Evolutionary conservation across 2,113 vertebrate species (phyloP), one percentile per base, ranked within the genome.

Genomic region (Tretioscincus oriximinensis): DNA sequence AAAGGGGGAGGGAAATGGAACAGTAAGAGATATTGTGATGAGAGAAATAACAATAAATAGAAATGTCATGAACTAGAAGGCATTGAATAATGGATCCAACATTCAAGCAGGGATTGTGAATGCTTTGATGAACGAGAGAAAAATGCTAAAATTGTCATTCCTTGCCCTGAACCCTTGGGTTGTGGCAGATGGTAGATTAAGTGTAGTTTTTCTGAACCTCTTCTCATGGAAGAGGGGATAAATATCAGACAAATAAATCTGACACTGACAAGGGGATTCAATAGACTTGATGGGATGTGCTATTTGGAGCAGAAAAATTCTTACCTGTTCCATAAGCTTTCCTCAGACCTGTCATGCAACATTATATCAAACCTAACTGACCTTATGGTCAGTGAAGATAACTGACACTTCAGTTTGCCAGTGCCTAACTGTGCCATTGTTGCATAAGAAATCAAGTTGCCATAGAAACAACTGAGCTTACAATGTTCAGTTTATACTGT

Each of bases 281-380:
- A 14, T 35, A n/a, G 31, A 3, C 11, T 78, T n/a, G 66, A 70
- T 70, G 77, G 51, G 16, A 70, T 70, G 41, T 70, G 67, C 24
- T 78, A 74, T 74, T 71, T 74, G 61, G 24, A 74, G 79, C 76
- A 67, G 76, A 77, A 77, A 18, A 66, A 73, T 54, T 81, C 26
- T 67, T 81, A 81, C 72, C 72, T 75, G 49, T 65, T 81, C 51
- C 73, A 67, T 22, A 54, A 67, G 47, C 72, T 68, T 81, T 58
- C 29, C 58, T 45, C 77, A 79, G 51, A 58, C 65, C 24, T 81
- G 49, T 66, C 49, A 60, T 22, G 41, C 80, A 41, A 28, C 29
- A 58, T 81, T 81, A 81, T 64, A 74, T 74, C 63, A 74, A 74
- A 74, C 16, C 28, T 67, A 41, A 29, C 41, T 80, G 47, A 21